Evolutionary conservation across 2,113 vertebrate genomes (phyloP), one percentile per base, ranked within the genome.

Genomic region (Nibea coibor): DNA sequence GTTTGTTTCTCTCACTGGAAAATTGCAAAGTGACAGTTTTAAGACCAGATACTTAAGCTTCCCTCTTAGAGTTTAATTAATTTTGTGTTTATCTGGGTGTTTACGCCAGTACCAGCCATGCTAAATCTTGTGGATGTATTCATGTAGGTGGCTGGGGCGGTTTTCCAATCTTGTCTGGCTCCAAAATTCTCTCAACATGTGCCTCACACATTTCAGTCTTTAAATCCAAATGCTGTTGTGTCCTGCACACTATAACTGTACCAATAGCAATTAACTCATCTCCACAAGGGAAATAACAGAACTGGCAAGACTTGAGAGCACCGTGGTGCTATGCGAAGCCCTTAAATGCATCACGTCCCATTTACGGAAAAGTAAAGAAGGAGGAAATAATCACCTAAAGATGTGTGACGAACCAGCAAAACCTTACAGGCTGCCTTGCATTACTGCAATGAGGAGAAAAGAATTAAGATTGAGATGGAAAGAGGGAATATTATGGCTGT

Each of bases 321-420:
- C 51, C n/a, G 2, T 51, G 47, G 53, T 62, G 76, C 82, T 83
- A 75, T 58, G 72, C 3, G 31, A 5, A 77, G 50, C 61, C 68
- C 51, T 88, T 65, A 74, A 87, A 85, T 84, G 66, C 65, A 85
- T 87, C 42, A 67, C 45, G 54, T 89, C 80, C 43, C 61, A 57
- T 73, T 81, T 63, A 82, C 45, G 22, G 50, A 67, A 31, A 80
- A 67, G 24, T 16, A 59, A 76, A 74, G 65, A 61, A 31, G 35
- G 72, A 43, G 62, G 67, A 70, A 87, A 80, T 94, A 94, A 94
- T 94, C 69, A 84, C 59, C 78, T 59, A 92, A 94, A 93, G 89
- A 93, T 94, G 92, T 94, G 69, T 65, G 68, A 75, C 57, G 72
- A 74, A 79, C 66, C 61, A 82, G 24, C 26, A 51, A 73, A 80